Base-by-base conservation (phyloP, 2,888 invertebrate genomes). In the Dendrolimus pini region DNA sequence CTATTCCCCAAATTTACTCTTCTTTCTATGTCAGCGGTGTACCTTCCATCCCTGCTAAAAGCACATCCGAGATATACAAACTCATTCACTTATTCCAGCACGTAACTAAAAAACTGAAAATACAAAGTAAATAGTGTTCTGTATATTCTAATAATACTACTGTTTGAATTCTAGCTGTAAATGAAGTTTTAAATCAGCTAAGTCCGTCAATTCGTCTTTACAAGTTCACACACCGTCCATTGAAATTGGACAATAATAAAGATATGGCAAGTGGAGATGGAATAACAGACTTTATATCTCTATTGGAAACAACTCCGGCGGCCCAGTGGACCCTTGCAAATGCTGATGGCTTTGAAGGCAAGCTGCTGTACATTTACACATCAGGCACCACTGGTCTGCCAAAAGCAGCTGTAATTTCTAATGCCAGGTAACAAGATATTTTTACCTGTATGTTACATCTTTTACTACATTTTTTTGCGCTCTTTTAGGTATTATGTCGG, bases 321-420 rank as follows among this genome's bases (percentile, higher is more conserved):
- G 85, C 92, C 0, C 83, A 91, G 0, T 94, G 94, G 68, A 78
- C 91, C 58, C 77, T 93, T 53, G 89, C 92, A 8, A 91, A 93
- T n/a, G 93, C 92, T 59, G 83, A 93, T 1, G 93, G 93, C 58
- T 95, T 96, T 80, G 92, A 94, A 61, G 97, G 97, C 71, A 94
- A 94, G 75, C 89, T 99, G 18, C 92, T 99, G 58, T 99, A 98
- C 79, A 98, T 99, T 75, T 99, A 98, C 85, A 99, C 99, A 0
- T 99, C 98, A 53, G 99, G 99, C 10, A 99, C 99, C 0, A 99
- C 99, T 1, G 99, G 99, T 9, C 85, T 99, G 61, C 99, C 99
- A 0, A 99, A 99, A 83, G 99, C 99, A 52, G 99, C 99, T 18
- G 96, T 99, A 56, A 98, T 99, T 69, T 97, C 96, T 13, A 97